Evolutionary conservation across 2,113 vertebrate species (phyloP).

Genomic region (Peucedramus taeniatus): DNA sequence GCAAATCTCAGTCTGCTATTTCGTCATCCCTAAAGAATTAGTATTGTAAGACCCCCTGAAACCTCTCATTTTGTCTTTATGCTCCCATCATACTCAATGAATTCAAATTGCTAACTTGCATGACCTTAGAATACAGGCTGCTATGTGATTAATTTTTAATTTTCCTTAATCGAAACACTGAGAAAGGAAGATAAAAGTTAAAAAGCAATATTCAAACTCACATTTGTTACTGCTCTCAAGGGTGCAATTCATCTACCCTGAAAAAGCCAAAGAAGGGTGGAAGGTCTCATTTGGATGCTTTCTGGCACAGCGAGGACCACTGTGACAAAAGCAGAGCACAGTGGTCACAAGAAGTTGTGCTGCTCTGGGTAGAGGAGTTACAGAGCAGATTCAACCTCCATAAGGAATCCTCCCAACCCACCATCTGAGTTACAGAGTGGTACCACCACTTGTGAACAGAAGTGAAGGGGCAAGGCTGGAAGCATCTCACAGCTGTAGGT

Average conservation of each 20-base stretch:
- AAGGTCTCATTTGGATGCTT: neutral
- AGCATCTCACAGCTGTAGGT: neutral
- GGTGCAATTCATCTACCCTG: neutral
- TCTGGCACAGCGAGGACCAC: neutral
- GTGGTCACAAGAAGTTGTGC: neutral
- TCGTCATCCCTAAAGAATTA: neutral
- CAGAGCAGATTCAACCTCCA: neutral
- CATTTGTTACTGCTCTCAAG: neutral
- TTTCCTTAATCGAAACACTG: neutral
- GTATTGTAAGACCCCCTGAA: neutral
- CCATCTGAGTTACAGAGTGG: rapidly evolving
- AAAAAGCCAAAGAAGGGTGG: neutral
- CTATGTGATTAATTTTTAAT: neutral
- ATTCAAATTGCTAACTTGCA: neutral
- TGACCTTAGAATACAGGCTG: neutral
- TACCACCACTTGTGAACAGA: neutral
- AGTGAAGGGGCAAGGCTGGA: neutral
- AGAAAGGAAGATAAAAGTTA: neutral
- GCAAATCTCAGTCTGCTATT: neutral
- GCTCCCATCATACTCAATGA: neutral
- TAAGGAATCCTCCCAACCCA: neutral
- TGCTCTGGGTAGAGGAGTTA: neutral
- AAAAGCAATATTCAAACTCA: neutral
- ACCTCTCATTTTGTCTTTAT: neutral
- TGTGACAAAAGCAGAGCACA: neutral